Conservation (phyloP, 2,797 vertebrate species). For the Chelon labrosus region DNA sequence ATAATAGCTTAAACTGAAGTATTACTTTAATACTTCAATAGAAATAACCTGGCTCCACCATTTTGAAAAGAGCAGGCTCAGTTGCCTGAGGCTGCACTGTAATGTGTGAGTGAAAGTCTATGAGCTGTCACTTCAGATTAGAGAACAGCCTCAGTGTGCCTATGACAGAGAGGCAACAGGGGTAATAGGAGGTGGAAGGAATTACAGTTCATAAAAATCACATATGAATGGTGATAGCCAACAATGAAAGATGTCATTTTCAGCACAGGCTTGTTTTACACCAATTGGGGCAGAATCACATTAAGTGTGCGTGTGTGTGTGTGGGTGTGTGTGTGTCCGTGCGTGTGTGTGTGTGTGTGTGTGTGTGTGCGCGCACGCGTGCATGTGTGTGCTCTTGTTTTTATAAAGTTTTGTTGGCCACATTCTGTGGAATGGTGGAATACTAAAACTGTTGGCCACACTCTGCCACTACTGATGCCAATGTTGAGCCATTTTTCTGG, state of each 20-base stretch:
- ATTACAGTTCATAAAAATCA: conserved; percentile 97
- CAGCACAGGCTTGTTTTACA: conserved; percentile 55
- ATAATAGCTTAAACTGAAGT: conserved; percentile 98
- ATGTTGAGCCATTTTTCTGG: too few relatives aligned
- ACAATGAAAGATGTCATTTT: conserved; percentile 72
- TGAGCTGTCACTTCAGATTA: conserved; percentile 98
- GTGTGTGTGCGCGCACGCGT: too few relatives aligned
- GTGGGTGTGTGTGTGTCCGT: conserved; percentile 18
- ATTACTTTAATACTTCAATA: conserved; percentile 99
- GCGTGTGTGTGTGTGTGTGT: too few relatives aligned
- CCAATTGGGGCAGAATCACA: conserved; percentile 49
- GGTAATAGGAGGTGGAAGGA: conserved; percentile 95
- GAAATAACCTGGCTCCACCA: conserved; percentile 99
- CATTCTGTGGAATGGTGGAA: too few relatives aligned
- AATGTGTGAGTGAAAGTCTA: conserved; percentile 98
- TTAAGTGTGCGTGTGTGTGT: not conserved
- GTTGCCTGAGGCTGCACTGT: conserved; percentile 93
- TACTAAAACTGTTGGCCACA: too few relatives aligned
- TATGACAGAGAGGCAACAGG: conserved; percentile 94
- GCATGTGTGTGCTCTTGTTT: too few relatives aligned
- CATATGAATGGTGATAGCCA: conserved; percentile 88
- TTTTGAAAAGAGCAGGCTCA: conserved; percentile 94
- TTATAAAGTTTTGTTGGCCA: too few relatives aligned
- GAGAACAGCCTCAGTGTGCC: conserved; percentile 91
- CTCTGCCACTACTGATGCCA: too few relatives aligned